Evolutionary conservation across 1,140 invertebrate genomes (phyloP), one percentile per base, ranked within the genome.

Genomic region (Muscidifurax raptorellus): DNA sequence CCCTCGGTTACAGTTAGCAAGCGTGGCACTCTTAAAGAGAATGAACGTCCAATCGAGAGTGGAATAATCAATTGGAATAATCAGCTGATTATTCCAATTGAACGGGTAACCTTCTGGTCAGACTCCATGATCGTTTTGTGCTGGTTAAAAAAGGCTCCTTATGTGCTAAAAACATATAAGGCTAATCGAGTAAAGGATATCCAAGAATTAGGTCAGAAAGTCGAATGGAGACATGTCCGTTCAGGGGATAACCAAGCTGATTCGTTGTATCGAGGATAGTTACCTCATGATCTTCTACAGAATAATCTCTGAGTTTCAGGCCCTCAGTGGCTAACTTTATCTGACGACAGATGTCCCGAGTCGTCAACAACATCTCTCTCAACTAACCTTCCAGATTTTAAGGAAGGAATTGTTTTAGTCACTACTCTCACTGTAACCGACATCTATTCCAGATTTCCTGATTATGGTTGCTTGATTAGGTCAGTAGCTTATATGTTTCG

Each of bases 131-230:
- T 44, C 22, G 72, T 75, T 75, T 18, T 75, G 0, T 40, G 32
- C 13, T 75, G 72, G 40, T n/a, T 75, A 1, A 75, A 75, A 75
- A 75, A 75, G 25, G 72, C 36, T 40, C 18, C 72, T 40, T 13
- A 75, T 44, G 5, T 75, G 12, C 44, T 75, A n/a, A 18, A 7
- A 40, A 44, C 72, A 0, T 25, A 18, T 75, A 13, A 75, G 30
- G 25, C 67, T 1, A 71, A 32, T 30, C 5, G 4, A 44, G 72
- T 75, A 0, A n/a, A 6, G 3, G 28, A 71, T 27, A 71, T 71
- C 0, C 27, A 71, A 59, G 44, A 1, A 15, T n/a, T 77, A 32
- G 25, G 18, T 15, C n/a, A 1, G 12, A 4, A 27, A 15, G 44
- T 77, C 25, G 2, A 77, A 25, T 77, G 40, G 44, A 25, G 13